These are phyloP conservation scores for Macrochelys suwanniensis DNA, from an alignment of 2,797 vertebrate genomes.

Conservation along the genomic window DNA sequence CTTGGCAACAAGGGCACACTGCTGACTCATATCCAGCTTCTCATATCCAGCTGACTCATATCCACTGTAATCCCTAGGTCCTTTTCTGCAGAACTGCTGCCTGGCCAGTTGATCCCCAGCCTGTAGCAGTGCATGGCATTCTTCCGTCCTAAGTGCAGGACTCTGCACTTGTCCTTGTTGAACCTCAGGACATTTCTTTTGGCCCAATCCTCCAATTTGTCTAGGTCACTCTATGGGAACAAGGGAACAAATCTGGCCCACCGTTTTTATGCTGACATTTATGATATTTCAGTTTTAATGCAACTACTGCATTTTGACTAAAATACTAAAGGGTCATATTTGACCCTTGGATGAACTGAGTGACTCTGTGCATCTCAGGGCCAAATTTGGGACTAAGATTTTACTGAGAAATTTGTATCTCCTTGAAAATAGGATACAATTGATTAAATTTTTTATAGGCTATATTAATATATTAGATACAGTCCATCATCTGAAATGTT, in stretches of 20 bases:
- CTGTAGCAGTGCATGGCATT: too few species aligned
- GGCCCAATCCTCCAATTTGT: too few species aligned
- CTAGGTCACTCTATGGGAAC: not conserved
- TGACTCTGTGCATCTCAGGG: not conserved
- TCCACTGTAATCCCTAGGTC: too few species aligned
- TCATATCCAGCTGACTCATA: too few species aligned
- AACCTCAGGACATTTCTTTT: too few species aligned
- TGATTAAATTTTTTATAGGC: not conserved
- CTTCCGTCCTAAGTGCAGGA: too few species aligned
- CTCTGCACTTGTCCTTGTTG: too few species aligned
- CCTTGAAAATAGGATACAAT: not conserved
- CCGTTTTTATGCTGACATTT: not conserved
- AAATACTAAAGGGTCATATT: too few species aligned
- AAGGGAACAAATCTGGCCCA: not conserved
- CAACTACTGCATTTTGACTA: not conserved
- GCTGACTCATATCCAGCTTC: too few species aligned
- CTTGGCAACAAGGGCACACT: too few species aligned
- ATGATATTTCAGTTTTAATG: not conserved
- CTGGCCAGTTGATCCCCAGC: too few species aligned
- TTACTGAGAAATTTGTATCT: conserved; percentile 11
- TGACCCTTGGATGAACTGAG: not conserved
- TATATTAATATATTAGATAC: not conserved
- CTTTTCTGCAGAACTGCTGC: too few species aligned
- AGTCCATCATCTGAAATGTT: not conserved
- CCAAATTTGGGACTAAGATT: not conserved